A percentile compares a stretch with the other conserved stretches of the same genome.
phyloP scores from a whole-genome alignment of 2,113 vertebrate genomes.

The Etheostoma cragini region DNA sequence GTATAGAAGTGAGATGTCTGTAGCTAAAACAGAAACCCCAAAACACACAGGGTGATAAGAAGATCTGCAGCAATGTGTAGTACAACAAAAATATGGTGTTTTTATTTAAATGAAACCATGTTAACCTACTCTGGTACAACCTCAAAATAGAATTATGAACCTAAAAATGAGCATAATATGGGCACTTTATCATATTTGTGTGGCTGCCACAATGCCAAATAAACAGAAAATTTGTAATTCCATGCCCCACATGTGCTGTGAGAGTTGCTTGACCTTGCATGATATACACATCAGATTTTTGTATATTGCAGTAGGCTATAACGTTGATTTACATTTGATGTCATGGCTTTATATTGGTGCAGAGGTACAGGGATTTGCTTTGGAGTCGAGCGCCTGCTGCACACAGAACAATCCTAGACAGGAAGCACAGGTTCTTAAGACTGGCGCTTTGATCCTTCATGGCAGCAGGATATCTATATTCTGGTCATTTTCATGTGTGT shows the following conservation, averaged over 20 bases:
- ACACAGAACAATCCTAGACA: conserved; percentile 33
- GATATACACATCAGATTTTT: conserved; percentile 8
- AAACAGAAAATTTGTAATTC: conserved; percentile 1
- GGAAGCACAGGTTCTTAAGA: conserved; percentile 21
- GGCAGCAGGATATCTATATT: conserved; percentile 26
- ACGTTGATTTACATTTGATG: conserved; percentile 50
- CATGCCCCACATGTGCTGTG: not conserved
- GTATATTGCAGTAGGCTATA: not conserved
- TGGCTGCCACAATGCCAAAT: conserved; percentile 2
- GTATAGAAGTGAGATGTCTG: too few species aligned
- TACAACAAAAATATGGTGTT: too few species aligned
- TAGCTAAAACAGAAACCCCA: too few species aligned
- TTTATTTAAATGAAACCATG: too few species aligned
- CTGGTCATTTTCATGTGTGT: conserved; percentile 12
- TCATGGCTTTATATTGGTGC: conserved; percentile 43
- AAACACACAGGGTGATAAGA: too few species aligned
- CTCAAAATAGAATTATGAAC: too few species aligned
- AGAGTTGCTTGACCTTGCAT: conserved; percentile 9
- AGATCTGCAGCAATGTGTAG: too few species aligned
- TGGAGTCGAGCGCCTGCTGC: conserved; percentile 56
- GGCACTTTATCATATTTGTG: not conserved
- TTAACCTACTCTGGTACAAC: too few species aligned
- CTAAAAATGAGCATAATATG: too few species aligned
- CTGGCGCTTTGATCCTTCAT: conserved; percentile 8
- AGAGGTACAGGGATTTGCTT: conserved; percentile 48